A percentile compares a stretch with the other conserved stretches of the same genome.
These are phyloP conservation scores for Meloidogyne hapla DNA, from an alignment of 1,140 invertebrate species.

Conservation along the genomic window DNA sequence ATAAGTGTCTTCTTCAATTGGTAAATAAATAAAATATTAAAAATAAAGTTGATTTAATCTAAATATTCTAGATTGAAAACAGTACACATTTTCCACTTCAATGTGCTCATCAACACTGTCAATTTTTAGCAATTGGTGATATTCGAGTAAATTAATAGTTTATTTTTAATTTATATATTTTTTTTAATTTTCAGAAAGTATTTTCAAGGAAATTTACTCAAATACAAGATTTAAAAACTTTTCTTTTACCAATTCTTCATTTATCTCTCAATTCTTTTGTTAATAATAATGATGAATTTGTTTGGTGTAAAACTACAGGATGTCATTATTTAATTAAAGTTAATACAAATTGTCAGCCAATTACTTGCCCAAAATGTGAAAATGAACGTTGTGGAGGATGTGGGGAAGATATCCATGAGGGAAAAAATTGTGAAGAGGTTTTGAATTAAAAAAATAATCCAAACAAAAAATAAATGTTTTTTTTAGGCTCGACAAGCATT, in stretches of 20 bases:
- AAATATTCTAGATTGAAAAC: neutral
- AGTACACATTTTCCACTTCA: neutral
- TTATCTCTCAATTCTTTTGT: neutral
- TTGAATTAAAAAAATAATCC: too few species aligned
- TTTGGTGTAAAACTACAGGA: neutral
- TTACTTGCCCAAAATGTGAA: neutral
- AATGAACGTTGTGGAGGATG: neutral
- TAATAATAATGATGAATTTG: constrained; percentile 3
- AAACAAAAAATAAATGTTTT: too few species aligned
- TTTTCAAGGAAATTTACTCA: neutral
- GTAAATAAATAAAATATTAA: neutral
- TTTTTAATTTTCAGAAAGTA: neutral
- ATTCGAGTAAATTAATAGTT: neutral
- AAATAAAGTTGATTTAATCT: too few species aligned
- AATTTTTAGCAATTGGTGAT: neutral
- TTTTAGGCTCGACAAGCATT: neutral
- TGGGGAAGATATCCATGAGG: neutral
- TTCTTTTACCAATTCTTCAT: neutral
- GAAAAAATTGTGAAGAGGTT: neutral
- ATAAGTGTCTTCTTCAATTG: neutral
- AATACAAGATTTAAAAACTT: neutral
- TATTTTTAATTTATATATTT: neutral
- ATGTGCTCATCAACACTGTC: neutral
- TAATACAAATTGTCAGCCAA: neutral
- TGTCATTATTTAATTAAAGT: neutral